Evolutionary conservation across 2,113 vertebrate genomes (phyloP).

Genomic region (Ictalurus punctatus): DNA sequence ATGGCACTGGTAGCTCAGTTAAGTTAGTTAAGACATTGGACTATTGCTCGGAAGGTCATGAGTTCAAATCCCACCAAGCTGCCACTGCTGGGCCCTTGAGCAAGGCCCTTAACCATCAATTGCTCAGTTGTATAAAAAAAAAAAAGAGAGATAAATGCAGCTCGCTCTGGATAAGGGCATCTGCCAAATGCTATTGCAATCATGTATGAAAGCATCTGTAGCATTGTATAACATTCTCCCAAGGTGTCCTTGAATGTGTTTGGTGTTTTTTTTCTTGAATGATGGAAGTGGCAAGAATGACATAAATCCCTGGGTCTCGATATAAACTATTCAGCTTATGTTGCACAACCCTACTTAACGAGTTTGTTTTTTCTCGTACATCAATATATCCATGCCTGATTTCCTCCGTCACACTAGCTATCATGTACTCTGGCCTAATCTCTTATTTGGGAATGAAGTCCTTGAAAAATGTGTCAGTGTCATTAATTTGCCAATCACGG

Average conservation of each 20-base stretch:
- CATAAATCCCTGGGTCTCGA: background rate
- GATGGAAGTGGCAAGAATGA: background rate
- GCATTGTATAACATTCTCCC: background rate
- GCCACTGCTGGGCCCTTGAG: too few relatives aligned
- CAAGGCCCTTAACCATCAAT: too few relatives aligned
- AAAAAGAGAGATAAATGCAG: too few relatives aligned
- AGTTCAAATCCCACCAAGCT: too few relatives aligned
- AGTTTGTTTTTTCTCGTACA: slow-evolving; percentile 17
- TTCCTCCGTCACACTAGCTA: slow-evolving; percentile 42
- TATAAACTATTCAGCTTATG: slow-evolving; percentile 3
- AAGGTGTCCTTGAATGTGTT: background rate
- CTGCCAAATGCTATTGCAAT: too few relatives aligned
- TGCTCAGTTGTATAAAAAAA: too few relatives aligned
- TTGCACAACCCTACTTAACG: slow-evolving; percentile 9
- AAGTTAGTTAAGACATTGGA: too few relatives aligned
- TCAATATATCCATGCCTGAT: slow-evolving; percentile 31
- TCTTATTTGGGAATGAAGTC: slow-evolving; percentile 60
- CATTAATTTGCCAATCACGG: slow-evolving; percentile 77
- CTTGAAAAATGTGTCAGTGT: slow-evolving; percentile 78
- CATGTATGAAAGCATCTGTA: background rate
- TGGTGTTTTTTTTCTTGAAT: background rate
- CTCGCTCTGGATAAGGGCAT: too few relatives aligned
- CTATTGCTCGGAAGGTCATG: too few relatives aligned
- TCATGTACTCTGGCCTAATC: slow-evolving; percentile 64
- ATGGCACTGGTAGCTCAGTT: too few relatives aligned